Evolutionary conservation across 1,140 invertebrate genomes (phyloP).

Genomic region (Drosophila bifasciata): DNA sequence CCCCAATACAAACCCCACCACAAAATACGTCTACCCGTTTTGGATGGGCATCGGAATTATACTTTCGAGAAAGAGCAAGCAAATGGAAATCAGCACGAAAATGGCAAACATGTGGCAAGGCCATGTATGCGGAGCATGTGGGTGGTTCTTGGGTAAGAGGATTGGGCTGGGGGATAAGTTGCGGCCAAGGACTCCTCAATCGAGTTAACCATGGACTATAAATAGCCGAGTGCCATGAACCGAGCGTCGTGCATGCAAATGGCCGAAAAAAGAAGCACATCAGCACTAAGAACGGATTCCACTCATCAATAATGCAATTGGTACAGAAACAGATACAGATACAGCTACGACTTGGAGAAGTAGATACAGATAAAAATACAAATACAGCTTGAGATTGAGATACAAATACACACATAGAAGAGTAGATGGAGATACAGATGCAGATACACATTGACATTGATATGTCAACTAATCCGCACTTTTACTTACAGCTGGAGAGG

Average conservation of each 20-base stretch:
- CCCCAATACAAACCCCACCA: not conserved
- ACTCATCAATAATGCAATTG: constrained; percentile 72
- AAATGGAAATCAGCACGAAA: constrained; percentile 42
- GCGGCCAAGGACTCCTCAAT: constrained; percentile 45
- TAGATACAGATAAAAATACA: constrained; percentile 28
- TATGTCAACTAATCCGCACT: constrained; percentile 73
- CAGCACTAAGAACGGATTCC: constrained; percentile 38
- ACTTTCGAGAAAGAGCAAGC: not conserved
- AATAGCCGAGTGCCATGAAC: constrained; percentile 41
- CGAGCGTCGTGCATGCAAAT: constrained; percentile 60
- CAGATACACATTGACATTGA: constrained; percentile 30
- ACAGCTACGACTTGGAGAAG: constrained; percentile 9
- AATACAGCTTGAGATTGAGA: constrained; percentile 8
- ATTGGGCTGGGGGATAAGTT: not conserved
- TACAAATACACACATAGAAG: constrained; percentile 16
- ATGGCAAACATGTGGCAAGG: constrained; percentile 55
- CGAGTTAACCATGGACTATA: constrained; percentile 46
- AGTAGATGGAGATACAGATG: constrained; percentile 5
- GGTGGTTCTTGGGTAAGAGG: not conserved
- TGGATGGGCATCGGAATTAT: not conserved
- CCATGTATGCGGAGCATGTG: constrained; percentile 2
- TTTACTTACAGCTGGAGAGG: constrained; percentile 3
- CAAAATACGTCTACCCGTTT: too few relatives aligned
- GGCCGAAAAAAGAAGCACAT: constrained; percentile 13
- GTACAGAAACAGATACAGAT: constrained; percentile 24